Evolutionary conservation across 37 sponge, comb jelly and placozoan genomes (phyloP), one percentile per base, ranked within the genome.

Genomic region (Corticium candelabrum): DNA sequence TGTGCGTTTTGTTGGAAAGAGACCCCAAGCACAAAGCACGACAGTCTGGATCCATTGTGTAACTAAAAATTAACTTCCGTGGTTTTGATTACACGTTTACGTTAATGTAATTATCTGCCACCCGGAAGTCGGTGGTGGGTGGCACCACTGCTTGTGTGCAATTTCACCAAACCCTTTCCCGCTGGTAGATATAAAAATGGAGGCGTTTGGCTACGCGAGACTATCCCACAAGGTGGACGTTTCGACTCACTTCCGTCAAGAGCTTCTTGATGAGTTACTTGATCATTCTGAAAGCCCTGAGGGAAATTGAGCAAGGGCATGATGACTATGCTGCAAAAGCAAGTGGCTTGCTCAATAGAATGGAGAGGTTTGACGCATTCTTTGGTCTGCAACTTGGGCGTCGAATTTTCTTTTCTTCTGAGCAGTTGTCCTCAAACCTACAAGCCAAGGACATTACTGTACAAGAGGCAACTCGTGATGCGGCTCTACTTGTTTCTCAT

Each of bases 321-420:
- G 86, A 86, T 79, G 87, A 86, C 29, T 84, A 85, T 81, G 87
- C 83, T 76, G 87, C 87, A 40, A 87, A 87, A 75, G 87, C 40
- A 36, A 78, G 34, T 34, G 87, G 87, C 4, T 35, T 87, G 39
- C 34, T 41, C 3, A 33, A 27, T 2, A 31, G 74, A 76, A 83
- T 82, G 87, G 87, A 87, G 72, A 37, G 3, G 21, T 87, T 87
- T 83, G 81, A 79, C 2, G 83, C 81, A 1, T 87, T 74, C 40
- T 87, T 87, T 75, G 80, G 80, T 15, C 73, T 87, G 4, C 78
- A 87, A 38, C 84, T 87, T 27, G 67, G 76, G 2, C 37, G 76
- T 41, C 40, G 78, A 76, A 33, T 87, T 1, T 87, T 83, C 37
- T 76, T 78, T 83, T 74, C 56, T n/a, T 31, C 88, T 35, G 88